Conservation (phyloP, 2,888 invertebrate species). For the Rhingia campestris region DNA sequence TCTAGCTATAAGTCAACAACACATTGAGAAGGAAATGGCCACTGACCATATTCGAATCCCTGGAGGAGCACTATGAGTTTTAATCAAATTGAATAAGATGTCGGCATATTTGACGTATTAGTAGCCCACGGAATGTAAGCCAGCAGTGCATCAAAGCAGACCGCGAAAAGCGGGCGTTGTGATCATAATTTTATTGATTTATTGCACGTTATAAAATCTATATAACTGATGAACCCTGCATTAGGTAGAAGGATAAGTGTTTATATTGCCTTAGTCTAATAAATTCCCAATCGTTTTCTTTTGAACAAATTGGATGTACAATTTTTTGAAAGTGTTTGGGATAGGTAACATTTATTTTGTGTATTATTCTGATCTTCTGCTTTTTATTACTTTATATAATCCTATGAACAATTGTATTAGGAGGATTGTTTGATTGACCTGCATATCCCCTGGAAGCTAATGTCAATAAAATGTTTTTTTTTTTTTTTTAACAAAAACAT, state of each 20-base stretch:
- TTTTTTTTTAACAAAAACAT: too few relatives aligned
- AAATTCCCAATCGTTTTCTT: constrained; percentile 66
- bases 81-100: constrained; percentile 61
- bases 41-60: constrained; percentile 18
- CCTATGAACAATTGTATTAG: too few relatives aligned
- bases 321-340: constrained; percentile 33
- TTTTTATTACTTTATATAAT: neutral
- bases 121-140: constrained; percentile 49
- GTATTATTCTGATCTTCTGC: neutral
- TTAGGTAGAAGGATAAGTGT: constrained; percentile 65
- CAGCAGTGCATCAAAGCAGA: constrained; percentile 51
- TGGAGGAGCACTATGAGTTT: constrained; percentile 45
- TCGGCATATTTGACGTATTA: constrained; percentile 65
- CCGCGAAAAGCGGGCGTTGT: constrained; percentile 74
- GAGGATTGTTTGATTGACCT: too few relatives aligned
- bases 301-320: constrained; percentile 31
- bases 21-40: constrained; percentile 15
- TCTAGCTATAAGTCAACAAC: constrained; percentile 53
- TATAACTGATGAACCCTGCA: constrained; percentile 40
- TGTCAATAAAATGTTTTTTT: too few relatives aligned
- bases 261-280: constrained; percentile 67
- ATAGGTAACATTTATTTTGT: constrained; percentile 1
- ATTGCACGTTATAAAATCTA: constrained; percentile 70
- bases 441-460: too few relatives aligned
- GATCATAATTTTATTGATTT: constrained; percentile 78